Base-by-base conservation (phyloP, 2,797 vertebrate species). In the Craterocephalus amniculus region DNA sequence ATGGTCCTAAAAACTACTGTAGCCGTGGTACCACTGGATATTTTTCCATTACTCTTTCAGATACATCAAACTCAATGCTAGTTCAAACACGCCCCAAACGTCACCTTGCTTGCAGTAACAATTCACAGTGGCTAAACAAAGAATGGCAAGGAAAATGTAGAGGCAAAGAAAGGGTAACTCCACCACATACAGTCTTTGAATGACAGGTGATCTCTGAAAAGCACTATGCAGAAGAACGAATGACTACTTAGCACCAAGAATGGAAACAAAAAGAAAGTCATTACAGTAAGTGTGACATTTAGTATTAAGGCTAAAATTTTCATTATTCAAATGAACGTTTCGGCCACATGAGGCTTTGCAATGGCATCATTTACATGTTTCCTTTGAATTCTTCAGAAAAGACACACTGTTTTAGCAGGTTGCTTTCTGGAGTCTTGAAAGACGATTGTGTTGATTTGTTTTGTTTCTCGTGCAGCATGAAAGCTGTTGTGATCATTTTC, bases 1-100 rank as follows among this genome's bases (percentile, higher is more conserved):
- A 71, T 3, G 36, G 72, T 86, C 90, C 87, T 83, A 72, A 89
- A 89, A 90, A 82, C 65, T 78, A 86, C 85, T 87, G 22, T 63
- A 63, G 56, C 79, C 69, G 24, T 51, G 70, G 75, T 58, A 83
- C 35, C 67, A 72, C 64, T 78, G 64, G 67, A 83, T 83, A 77
- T 85, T 88, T 79, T 85, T 78, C 76, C 48, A 75, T 83, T 81
- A 78, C 70, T 80, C 36, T 43, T 72, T 84, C 72, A 77, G 78
- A 80, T 82, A 67, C 80, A 78, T 84, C 83, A 84, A 59, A 85
- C 76, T 79, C 72, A 58, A 66, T 79, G 65, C 59, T 3, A 0
- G 45, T 58, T 81, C 48, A 80, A 64, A 79, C 63, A 69, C 32
- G 2, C 40, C 54, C 66, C 36, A 34, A 74, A 72, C 70, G 58